phyloP scores from a whole-genome alignment of 2,113 vertebrate species.

The Donacobius atricapilla region DNA sequence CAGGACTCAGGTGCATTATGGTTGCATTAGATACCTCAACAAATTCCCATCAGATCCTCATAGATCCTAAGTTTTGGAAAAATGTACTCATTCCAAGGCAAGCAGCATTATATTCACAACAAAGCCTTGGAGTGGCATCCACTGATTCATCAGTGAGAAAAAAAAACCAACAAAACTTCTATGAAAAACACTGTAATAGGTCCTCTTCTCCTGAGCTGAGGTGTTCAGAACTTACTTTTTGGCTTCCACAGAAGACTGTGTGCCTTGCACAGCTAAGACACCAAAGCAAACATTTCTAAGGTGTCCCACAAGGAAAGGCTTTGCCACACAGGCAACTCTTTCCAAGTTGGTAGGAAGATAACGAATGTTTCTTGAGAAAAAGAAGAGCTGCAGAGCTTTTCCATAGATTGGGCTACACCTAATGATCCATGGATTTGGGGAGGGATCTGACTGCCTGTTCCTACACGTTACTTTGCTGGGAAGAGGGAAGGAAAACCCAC shows the following conservation, averaged over 20 bases:
- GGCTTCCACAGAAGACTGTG: background rate
- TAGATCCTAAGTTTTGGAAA: slow-evolving; percentile 17
- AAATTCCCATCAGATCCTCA: background rate
- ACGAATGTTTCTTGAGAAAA: background rate
- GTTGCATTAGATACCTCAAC: background rate
- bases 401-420: background rate
- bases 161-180: background rate
- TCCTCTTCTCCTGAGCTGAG: background rate
- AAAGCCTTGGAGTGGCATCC: slow-evolving; percentile 2
- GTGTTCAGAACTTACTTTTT: background rate
- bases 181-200: background rate
- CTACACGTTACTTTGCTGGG: background rate
- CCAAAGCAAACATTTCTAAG: background rate
- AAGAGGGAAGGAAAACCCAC: background rate
- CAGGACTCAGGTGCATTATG: background rate
- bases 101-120: slow-evolving; percentile 4
- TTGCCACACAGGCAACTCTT: background rate
- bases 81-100: background rate
- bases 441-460: background rate
- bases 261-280: background rate
- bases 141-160: background rate
- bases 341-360: background rate
- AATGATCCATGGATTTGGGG: background rate
- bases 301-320: background rate
- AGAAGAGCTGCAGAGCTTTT: background rate